Conservation (phyloP, 2,888 invertebrate genomes). For the Eupithecia inturbata region DNA sequence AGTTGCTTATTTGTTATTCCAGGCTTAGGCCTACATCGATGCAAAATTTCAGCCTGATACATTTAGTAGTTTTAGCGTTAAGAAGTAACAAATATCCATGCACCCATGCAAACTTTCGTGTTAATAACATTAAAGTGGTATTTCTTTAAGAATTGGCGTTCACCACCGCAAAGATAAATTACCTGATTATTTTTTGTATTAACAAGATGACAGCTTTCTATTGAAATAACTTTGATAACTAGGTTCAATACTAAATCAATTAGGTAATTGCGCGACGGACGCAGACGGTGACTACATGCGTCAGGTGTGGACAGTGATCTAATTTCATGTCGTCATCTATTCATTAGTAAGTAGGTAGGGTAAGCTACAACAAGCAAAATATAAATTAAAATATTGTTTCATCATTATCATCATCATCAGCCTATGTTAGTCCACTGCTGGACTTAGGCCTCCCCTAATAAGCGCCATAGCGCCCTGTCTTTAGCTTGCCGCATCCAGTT, state of each 20-base stretch:
- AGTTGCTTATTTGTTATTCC: neutral
- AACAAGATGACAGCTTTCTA: constrained; percentile 6
- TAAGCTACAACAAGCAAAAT: no score
- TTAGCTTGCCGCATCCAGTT: no score
- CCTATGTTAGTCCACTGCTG: no score
- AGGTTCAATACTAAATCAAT: constrained; percentile 33
- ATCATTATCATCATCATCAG: no score
- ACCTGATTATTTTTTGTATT: neutral
- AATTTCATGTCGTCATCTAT: constrained; percentile 41
- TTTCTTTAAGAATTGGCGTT: neutral
- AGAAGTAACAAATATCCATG: neutral
- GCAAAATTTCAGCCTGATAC: neutral
- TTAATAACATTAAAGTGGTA: neutral
- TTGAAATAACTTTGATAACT: constrained; percentile 19
- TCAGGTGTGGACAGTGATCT: constrained; percentile 37
- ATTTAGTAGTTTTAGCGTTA: neutral
- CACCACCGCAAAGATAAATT: neutral
- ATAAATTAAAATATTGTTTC: no score
- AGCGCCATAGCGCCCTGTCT: no score
- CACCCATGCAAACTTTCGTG: neutral
- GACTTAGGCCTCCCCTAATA: no score
- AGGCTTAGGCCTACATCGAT: neutral
- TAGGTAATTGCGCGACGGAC: constrained; percentile 34
- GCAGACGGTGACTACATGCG: constrained; percentile 29
- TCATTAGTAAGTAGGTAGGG: constrained; percentile 25